Evolutionary conservation across 2,113 vertebrate genomes (phyloP), one percentile per base, ranked within the genome.

Genomic region (Psittacara wagleri): DNA sequence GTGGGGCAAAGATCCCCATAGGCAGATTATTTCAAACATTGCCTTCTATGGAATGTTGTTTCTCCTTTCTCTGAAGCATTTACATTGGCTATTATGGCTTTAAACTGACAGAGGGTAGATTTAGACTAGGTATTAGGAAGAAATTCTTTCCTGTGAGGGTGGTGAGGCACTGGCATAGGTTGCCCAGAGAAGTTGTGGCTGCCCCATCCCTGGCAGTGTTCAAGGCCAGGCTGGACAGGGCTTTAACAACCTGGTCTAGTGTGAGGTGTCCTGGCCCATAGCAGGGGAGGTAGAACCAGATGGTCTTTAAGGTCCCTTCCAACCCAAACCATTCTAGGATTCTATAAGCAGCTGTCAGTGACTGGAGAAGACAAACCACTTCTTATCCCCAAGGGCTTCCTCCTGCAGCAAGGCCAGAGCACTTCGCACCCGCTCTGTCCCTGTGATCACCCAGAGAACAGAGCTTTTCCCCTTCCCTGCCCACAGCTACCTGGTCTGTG

Each of bases 391-490:
- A 23, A 49, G 13, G 23, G 25, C 10, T 84, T 14, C 46, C 43
- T 67, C 17, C 55, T 31, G 68, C 63, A 85, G 31, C 44, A 19
- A 31, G 39, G 14, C 28, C 55, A 54, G n/a, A 83, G 51, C 44
- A 24, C 35, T 54, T 78, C 25, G 15, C 48, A 29, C 8, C 33
- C 8, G 0, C 69, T 28, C 55, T 25, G 31, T 54, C 43, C 43
- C 55, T 2, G 0, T 1, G 13, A 23, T 27, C 5, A 2, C 23
- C 46, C 52, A 2, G 2, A n/a, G 37, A 24, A 0, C 55, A 6
- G 10, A 12, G 54, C 1, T 43, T 52, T 77, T n/a, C 61, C 41
- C 61, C 44, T 14, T 49, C 39, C 39, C 23, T 43, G 23, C 63
- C 25, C 1, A 1, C 28, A 33, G 48, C 20, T 35, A 14, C 11